Percentiles rank a stretch among this genome's conserved stretches.
These are phyloP conservation scores for Lates japonicus DNA, from an alignment of 2,797 vertebrate species.

Conservation along the genomic window DNA sequence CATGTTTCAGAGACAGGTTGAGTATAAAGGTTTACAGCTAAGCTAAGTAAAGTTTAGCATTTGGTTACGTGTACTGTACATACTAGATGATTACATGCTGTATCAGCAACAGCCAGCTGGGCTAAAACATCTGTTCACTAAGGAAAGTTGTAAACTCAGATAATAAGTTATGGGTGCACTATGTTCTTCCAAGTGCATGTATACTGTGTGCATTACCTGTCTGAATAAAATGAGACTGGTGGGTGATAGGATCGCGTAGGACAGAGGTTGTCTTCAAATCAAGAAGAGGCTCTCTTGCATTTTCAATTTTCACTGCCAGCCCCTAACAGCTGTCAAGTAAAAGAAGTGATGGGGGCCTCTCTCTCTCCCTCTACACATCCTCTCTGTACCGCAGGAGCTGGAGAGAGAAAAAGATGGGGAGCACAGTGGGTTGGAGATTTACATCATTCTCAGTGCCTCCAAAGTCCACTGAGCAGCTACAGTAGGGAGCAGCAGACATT, in stretches of 20 bases:
- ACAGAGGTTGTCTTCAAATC: constrained; percentile 41
- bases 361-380: background rate
- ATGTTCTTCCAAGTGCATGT: background rate
- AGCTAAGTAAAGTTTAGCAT: background rate
- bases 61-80: background rate
- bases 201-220: background rate
- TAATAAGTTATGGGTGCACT: background rate
- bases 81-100: background rate
- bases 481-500: constrained; percentile 25
- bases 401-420: constrained; percentile 6
- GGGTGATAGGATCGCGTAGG: too few relatives aligned
- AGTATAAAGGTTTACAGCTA: background rate
- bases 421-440: constrained; percentile 10
- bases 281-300: constrained; percentile 34
- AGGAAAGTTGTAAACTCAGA: background rate
- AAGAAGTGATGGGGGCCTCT: constrained; percentile 6
- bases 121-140: background rate
- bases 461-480: constrained; percentile 33
- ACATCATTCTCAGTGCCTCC: constrained; percentile 29
- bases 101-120: background rate
- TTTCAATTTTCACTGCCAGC: constrained; percentile 41
- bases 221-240: background rate
- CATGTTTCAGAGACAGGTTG: background rate
- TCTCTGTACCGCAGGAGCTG: constrained; percentile 4
- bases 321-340: constrained; percentile 50